Conservation (phyloP, 2,797 vertebrate genomes). For the Ceryle rudis region DNA sequence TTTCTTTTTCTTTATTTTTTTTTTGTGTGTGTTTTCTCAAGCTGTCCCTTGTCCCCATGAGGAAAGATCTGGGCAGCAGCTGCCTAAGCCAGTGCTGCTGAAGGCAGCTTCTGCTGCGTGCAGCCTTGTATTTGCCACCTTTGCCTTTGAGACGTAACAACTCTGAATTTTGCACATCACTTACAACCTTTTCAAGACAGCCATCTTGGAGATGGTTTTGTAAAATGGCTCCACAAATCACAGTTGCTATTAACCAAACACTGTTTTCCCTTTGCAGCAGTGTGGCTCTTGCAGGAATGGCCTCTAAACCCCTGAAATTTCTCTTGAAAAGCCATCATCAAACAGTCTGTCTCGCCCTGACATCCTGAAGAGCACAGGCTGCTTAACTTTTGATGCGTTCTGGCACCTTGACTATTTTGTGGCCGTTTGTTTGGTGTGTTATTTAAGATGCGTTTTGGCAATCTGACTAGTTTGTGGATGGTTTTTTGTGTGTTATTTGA, state of each 20-base stretch:
- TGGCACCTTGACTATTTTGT: not conserved
- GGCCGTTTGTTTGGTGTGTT: not conserved
- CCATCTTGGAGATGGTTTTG: not conserved
- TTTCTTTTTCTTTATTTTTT: not conserved
- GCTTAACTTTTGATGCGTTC: not conserved
- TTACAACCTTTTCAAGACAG: not conserved
- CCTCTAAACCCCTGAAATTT: not conserved
- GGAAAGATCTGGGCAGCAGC: not conserved
- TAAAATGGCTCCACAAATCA: not conserved
- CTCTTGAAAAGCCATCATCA: not conserved
- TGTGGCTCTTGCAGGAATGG: not conserved
- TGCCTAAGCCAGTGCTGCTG: not conserved
- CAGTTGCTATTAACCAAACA: fast-evolving
- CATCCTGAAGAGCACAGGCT: not conserved
- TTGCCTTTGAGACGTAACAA: not conserved
- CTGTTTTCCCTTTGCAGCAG: not conserved
- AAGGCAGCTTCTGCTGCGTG: not conserved
- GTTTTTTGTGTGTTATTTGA: conserved; percentile 5
- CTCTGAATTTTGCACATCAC: not conserved
- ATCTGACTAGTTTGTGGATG: not conserved
- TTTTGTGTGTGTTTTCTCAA: not conserved
- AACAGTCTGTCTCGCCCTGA: not conserved
- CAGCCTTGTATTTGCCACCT: not conserved
- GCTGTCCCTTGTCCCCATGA: fast-evolving
- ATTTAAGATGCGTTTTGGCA: conserved; percentile 20